These are phyloP conservation scores for Bergia sp. DNA, from an alignment of 92 coral and sea anemone species.

Conservation along the genomic window DNA sequence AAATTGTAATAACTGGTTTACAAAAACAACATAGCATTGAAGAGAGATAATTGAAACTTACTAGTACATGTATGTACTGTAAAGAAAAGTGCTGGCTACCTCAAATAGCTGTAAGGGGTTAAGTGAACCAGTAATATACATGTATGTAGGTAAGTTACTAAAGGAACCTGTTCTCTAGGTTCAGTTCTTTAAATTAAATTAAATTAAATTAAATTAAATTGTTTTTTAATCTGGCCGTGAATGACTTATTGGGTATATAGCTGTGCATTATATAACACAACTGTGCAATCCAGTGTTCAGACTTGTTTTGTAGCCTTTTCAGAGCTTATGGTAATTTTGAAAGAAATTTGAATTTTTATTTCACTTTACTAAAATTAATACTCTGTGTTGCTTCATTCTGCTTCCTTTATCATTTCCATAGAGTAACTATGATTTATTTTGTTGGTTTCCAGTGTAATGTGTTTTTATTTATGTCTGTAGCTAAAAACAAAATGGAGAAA, in stretches of 20 bases:
- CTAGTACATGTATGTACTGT: too few relatives aligned
- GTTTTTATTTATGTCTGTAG: conserved; percentile 36
- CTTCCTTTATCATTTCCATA: conserved; percentile 29
- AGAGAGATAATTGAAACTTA: too few relatives aligned
- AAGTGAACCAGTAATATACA: neutral
- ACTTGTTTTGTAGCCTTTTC: conserved; percentile 29
- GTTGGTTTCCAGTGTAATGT: neutral
- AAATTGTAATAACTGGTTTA: neutral
- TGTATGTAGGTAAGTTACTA: conserved; percentile 29
- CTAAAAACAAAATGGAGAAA: conserved; percentile 51
- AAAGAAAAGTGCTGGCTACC: too few relatives aligned
- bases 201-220: neutral
- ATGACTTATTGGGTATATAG: conserved; percentile 25
- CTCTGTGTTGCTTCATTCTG: neutral
- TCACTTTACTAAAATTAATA: conserved; percentile 24
- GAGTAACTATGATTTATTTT: conserved; percentile 23
- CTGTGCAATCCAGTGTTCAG: conserved; percentile 25
- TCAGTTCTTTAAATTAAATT: conserved; percentile 13
- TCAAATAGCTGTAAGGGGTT: too few relatives aligned
- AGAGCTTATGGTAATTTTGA: conserved; percentile 10
- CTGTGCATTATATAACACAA: conserved; percentile 27
- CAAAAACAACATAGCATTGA: too few relatives aligned
- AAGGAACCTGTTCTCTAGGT: conserved; percentile 22
- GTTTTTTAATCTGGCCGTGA: conserved; percentile 28
- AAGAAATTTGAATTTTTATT: conserved; percentile 23